Conservation (phyloP, 2,113 vertebrate species). For the Acanthochromis polyacanthus region DNA sequence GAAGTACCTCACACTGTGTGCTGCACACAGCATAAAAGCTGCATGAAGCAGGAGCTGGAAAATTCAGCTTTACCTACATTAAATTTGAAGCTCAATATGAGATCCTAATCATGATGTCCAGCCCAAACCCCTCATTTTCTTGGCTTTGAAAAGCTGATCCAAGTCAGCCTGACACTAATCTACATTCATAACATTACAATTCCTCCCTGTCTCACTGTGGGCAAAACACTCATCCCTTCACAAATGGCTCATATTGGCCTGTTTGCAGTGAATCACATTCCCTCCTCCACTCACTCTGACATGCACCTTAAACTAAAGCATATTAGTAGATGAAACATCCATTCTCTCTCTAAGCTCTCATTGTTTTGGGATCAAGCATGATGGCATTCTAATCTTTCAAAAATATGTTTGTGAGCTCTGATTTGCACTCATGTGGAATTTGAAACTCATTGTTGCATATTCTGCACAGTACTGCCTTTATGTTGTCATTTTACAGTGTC, state of each 20-base stretch:
- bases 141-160: conserved; percentile 13
- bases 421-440: background rate
- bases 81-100: too few relatives aligned
- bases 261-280: conserved; percentile 57
- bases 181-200: conserved; percentile 23
- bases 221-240: conserved; percentile 54
- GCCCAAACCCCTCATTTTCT: background rate
- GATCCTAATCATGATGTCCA: background rate
- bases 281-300: conserved; percentile 56
- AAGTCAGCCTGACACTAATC: conserved; percentile 13
- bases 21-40: background rate
- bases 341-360: conserved; percentile 24
- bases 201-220: conserved; percentile 41
- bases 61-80: background rate
- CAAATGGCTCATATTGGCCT: conserved; percentile 52
- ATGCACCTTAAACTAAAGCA: conserved; percentile 27
- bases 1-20: background rate
- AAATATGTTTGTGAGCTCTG: background rate
- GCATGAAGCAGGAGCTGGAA: conserved; percentile 1
- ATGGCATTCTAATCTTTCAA: conserved; percentile 17
- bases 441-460: conserved; percentile 2
- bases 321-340: conserved; percentile 48
- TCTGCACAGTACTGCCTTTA: background rate
- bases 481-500: background rate
- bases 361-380: conserved; percentile 39